A percentile compares a stretch with the other conserved stretches of the same genome.
phyloP scores from a whole-genome alignment of 2,888 invertebrate genomes.

The Neoaliturus tenellus region DNA sequence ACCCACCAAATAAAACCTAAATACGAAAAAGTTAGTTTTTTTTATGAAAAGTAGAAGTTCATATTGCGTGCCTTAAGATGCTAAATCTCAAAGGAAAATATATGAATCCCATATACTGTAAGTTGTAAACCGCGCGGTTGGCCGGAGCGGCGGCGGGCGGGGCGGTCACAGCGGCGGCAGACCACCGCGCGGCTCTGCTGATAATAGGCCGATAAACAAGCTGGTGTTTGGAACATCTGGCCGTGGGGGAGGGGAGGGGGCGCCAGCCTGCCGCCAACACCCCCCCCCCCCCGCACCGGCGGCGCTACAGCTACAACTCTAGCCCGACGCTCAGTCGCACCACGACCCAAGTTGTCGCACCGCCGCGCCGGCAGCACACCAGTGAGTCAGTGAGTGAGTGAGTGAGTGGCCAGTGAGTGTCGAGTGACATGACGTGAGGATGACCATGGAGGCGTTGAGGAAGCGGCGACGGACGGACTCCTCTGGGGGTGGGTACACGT shows the following conservation, averaged over 20 bases:
- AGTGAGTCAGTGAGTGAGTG: not conserved
- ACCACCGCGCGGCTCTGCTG: constrained; percentile 49
- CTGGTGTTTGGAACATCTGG: constrained; percentile 46
- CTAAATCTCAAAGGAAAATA: not conserved
- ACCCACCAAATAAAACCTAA: too few species aligned
- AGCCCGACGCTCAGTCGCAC: not conserved
- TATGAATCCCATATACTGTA: not conserved
- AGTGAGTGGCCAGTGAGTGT: not conserved
- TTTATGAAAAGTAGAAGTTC: not conserved
- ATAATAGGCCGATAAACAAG: constrained; percentile 48
- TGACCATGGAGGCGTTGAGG: not conserved
- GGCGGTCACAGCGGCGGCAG: constrained; percentile 58
- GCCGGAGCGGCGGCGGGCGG: constrained; percentile 43
- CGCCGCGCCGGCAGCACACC: not conserved
- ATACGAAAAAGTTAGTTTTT: too few species aligned
- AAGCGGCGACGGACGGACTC: not conserved
- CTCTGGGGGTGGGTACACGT: not conserved
- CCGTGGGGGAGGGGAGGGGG: constrained; percentile 21
- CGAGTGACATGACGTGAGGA: not conserved
- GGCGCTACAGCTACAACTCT: not conserved
- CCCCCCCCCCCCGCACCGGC: not conserved
- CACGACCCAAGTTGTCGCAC: not conserved
- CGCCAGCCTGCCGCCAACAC: constrained; percentile 16
- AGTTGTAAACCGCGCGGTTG: not conserved
- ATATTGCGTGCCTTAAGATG: not conserved